Conservation (phyloP, 2,797 vertebrate species). For the Coluber constrictor region DNA sequence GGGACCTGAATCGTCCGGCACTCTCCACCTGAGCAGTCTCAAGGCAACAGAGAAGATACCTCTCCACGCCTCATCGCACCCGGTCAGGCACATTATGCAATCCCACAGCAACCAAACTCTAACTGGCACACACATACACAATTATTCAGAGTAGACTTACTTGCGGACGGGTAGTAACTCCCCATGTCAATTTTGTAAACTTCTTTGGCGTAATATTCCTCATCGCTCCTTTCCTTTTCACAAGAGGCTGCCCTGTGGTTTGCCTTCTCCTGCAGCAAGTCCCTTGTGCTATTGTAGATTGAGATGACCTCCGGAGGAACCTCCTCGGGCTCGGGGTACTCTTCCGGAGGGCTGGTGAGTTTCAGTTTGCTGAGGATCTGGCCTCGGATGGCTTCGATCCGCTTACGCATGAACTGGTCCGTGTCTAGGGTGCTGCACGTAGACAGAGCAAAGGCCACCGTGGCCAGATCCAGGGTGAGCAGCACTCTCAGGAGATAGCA, state of each 20-base stretch:
- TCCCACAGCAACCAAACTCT: no score
- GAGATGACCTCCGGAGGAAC: conserved; percentile 92
- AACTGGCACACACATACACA: background rate
- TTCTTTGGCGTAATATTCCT: conserved; percentile 97
- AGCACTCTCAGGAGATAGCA: conserved; percentile 82
- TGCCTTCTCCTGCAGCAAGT: conserved; percentile 94
- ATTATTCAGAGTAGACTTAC: conserved; percentile 76
- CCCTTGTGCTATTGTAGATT: conserved; percentile 96
- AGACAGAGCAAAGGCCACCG: conserved; percentile 86
- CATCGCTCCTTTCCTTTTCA: conserved; percentile 91
- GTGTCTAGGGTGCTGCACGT: conserved; percentile 96
- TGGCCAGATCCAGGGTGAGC: conserved; percentile 84
- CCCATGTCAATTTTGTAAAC: conserved; percentile 95
- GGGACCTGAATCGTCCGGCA: background rate
- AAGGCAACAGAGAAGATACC: background rate
- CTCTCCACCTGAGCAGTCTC: background rate
- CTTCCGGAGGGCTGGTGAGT: conserved; percentile 86
- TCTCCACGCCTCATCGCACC: background rate
- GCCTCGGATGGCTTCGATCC: conserved; percentile 92
- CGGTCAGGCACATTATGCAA: background rate
- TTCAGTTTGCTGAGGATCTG: conserved; percentile 98
- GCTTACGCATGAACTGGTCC: conserved; percentile 93
- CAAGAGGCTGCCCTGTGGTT: conserved; percentile 90
- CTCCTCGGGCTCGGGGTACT: conserved; percentile 89
- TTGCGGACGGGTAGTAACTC: conserved; percentile 81